These are phyloP conservation scores for Himalopsyche phryganea DNA, from an alignment of 1,140 invertebrate species.

Conservation along the genomic window DNA sequence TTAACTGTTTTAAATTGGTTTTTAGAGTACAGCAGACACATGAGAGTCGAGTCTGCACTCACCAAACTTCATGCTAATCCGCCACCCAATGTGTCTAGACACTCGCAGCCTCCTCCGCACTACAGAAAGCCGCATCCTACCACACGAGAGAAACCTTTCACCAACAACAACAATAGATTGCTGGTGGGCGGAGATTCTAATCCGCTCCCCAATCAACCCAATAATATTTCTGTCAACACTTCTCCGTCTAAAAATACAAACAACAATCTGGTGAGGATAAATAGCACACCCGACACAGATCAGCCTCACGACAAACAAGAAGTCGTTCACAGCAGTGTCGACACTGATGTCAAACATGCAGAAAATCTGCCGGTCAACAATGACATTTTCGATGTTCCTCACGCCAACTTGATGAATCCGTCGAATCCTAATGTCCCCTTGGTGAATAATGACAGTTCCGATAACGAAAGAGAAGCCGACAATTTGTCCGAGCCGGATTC, in stretches of 20 bases:
- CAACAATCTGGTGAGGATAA: conserved; percentile 13
- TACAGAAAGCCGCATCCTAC: conserved; percentile 19
- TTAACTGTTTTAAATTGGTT: no score
- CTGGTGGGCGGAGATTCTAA: conserved; percentile 6
- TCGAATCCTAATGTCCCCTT: conserved; percentile 10
- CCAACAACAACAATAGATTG: conserved; percentile 24
- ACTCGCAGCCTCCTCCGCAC: conserved; percentile 12
- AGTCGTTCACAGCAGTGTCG: no score
- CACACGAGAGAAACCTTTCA: conserved; percentile 9
- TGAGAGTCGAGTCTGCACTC: conserved; percentile 22
- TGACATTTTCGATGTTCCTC: neutral
- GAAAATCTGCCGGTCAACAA: neutral
- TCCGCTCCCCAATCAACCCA: neutral
- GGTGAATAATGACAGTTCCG: neutral
- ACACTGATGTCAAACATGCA: neutral
- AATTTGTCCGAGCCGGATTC: no score
- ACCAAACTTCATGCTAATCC: conserved; percentile 26
- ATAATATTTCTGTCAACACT: no score
- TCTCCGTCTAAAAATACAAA: no score
- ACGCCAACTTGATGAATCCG: conserved; percentile 15
- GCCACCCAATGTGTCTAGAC: conserved; percentile 1
- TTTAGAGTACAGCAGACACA: conserved; percentile 23
- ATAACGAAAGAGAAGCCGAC: no score
- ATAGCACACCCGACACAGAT: conserved; percentile 1
- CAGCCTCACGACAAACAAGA: neutral